Percentiles rank a stretch among this genome's conserved stretches.
phyloP scores from a whole-genome alignment of 2,888 invertebrate species.

The Carterocephalus palaemon region DNA sequence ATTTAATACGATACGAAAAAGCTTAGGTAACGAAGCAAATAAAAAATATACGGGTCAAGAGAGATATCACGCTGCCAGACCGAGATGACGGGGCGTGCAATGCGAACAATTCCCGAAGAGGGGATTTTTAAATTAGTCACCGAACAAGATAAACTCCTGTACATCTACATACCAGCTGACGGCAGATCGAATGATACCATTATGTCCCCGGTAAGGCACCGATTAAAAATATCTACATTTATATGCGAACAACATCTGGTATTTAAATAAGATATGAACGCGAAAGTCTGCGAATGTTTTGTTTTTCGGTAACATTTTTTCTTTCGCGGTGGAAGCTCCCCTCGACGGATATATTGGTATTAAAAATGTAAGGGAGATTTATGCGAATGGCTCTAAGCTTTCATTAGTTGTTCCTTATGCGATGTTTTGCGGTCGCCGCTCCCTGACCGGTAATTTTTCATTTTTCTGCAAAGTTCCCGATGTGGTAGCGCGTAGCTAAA shows the following conservation, averaged over 20 bases:
- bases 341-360: slow-evolving; percentile 77
- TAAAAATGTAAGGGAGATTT: slow-evolving; percentile 80
- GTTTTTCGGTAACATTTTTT: slow-evolving; percentile 63
- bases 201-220: slow-evolving; percentile 76
- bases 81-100: slow-evolving; percentile 52
- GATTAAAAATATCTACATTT: slow-evolving; percentile 75
- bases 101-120: slow-evolving; percentile 47
- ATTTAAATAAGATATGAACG: slow-evolving; percentile 78
- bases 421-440: slow-evolving; percentile 73
- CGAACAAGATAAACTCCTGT: slow-evolving; percentile 65
- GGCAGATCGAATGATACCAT: slow-evolving; percentile 76
- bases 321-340: slow-evolving; percentile 63
- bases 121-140: slow-evolving; percentile 73
- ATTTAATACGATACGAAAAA: slow-evolving; percentile 72
- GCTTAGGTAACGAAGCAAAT: slow-evolving; percentile 74
- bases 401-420: slow-evolving; percentile 77
- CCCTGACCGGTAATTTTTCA: slow-evolving; percentile 79
- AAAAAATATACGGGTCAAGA: slow-evolving; percentile 71
- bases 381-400: slow-evolving; percentile 79
- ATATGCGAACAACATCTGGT: slow-evolving; percentile 75
- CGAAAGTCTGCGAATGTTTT: slow-evolving; percentile 68
- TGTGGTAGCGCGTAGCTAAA: slow-evolving; percentile 59
- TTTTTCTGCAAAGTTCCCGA: slow-evolving; percentile 72
- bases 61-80: slow-evolving; percentile 66
- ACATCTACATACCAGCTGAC: slow-evolving; percentile 76